Percentiles rank a stretch among this genome's conserved stretches.
These are phyloP conservation scores for Ceratosolen solmsi DNA, from an alignment of 1,140 invertebrate species.

Conservation along the genomic window DNA sequence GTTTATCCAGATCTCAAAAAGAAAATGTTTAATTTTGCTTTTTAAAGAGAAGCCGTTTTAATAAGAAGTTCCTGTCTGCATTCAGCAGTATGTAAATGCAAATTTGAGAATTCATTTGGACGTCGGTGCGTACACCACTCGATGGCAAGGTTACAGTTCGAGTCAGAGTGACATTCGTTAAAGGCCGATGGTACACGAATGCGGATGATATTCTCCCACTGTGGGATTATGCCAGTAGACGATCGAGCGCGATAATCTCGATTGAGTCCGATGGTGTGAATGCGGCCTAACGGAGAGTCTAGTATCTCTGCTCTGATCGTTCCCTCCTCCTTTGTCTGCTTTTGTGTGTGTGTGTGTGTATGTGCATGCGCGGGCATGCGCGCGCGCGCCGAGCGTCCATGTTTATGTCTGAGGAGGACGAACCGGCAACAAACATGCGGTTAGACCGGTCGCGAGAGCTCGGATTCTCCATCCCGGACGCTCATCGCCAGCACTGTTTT, in stretches of 20 bases:
- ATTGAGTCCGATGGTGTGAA: constrained; percentile 55
- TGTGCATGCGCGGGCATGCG: neutral
- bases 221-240: neutral
- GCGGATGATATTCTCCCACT: neutral
- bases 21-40: too few relatives aligned
- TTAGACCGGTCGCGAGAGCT: constrained; percentile 60
- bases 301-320: neutral
- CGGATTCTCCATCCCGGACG: neutral
- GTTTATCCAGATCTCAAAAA: too few relatives aligned
- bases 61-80: too few relatives aligned
- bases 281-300: constrained; percentile 58
- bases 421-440: constrained; percentile 63
- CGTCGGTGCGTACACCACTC: too few relatives aligned
- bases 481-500: constrained; percentile 49
- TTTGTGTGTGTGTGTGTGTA: neutral
- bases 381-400: too few relatives aligned
- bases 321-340: neutral
- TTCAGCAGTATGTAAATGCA: too few relatives aligned
- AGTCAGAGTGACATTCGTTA: too few relatives aligned
- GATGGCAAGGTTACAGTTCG: too few relatives aligned
- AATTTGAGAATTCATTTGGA: too few relatives aligned
- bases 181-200: too few relatives aligned
- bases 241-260: constrained; percentile 38
- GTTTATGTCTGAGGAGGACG: too few relatives aligned
- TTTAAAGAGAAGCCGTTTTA: too few relatives aligned